Conservation (phyloP, 2,888 invertebrate species). For the Caenorhabditis japonica region DNA sequence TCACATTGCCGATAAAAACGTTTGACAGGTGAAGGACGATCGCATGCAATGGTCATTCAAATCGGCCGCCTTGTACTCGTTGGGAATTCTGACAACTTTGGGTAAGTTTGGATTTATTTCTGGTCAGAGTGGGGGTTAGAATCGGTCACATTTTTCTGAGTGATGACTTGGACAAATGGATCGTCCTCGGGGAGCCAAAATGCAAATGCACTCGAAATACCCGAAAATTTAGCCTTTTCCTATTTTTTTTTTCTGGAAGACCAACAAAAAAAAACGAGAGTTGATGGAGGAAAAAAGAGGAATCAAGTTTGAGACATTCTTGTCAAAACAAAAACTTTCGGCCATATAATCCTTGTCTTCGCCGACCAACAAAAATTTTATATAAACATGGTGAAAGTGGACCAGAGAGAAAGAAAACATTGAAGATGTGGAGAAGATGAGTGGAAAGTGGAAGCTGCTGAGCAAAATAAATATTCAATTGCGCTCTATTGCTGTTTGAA, state of each 20-base stretch:
- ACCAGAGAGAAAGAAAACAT: constrained; percentile 1
- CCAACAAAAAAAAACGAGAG: too few relatives aligned
- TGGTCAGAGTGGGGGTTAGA: constrained; percentile 1
- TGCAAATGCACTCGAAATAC: constrained; percentile 36
- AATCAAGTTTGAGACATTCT: constrained; percentile 32
- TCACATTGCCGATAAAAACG: background rate
- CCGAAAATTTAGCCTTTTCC: background rate
- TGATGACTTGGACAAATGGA: constrained; percentile 35
- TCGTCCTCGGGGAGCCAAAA: constrained; percentile 22
- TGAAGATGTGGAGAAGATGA: background rate
- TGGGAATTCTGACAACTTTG: constrained; percentile 75
- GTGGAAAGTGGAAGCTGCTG: background rate
- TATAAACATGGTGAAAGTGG: constrained; percentile 15
- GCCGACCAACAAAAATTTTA: constrained; percentile 20
- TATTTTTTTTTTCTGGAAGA: background rate
- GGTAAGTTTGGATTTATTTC: constrained; percentile 44
- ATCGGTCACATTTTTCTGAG: constrained; percentile 25
- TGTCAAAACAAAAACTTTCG: constrained; percentile 36
- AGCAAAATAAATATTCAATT: background rate
- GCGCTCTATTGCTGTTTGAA: too few relatives aligned
- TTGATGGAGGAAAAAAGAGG: background rate
- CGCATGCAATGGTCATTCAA: constrained; percentile 73
- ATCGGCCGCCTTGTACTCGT: constrained; percentile 73
- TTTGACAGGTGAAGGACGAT: constrained; percentile 45
- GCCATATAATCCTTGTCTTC: constrained; percentile 32